Conservation (phyloP, 2,888 invertebrate species). For the Unio delphinus region DNA sequence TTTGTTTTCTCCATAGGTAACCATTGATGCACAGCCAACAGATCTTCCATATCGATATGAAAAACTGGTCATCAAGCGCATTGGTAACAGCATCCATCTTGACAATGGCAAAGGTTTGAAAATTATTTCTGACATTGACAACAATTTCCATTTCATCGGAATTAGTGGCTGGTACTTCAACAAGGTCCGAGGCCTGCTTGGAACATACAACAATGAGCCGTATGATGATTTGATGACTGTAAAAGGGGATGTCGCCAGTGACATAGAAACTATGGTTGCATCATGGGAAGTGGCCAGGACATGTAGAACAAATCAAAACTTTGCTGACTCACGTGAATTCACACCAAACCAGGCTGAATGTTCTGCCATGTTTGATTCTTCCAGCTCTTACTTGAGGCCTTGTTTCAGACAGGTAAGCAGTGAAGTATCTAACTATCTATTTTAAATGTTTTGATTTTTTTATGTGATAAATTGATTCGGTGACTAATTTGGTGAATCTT, state of each 20-base stretch:
- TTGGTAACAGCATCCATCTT: conserved; percentile 67
- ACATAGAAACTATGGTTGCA: conserved; percentile 81
- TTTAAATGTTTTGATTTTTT: too few relatives aligned
- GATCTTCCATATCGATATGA: conserved; percentile 80
- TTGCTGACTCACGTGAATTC: conserved; percentile 30
- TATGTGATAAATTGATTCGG: too few relatives aligned
- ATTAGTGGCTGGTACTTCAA: conserved; percentile 92
- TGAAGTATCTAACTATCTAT: too few relatives aligned
- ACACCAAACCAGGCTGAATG: conserved; percentile 75
- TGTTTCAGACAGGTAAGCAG: conserved; percentile 75
- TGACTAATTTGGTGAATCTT: too few relatives aligned
- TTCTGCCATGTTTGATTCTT: conserved; percentile 79
- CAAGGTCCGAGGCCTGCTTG: conserved; percentile 88
- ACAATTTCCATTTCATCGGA: conserved; percentile 62
- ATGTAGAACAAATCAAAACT: conserved; percentile 44
- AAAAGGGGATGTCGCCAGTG: conserved; percentile 73
- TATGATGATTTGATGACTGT: conserved; percentile 84
- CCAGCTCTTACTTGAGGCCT: conserved; percentile 75
- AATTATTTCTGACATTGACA: conserved; percentile 49
- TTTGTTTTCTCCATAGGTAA: conserved; percentile 43
- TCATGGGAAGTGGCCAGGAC: conserved; percentile 76
- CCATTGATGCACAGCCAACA: conserved; percentile 78
- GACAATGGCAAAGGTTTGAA: conserved; percentile 73
- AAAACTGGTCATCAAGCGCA: conserved; percentile 65
- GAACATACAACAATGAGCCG: conserved; percentile 91